Evolutionary conservation across 64 coral and sea anemone species (phyloP).

Genomic region (Montipora capricornis): DNA sequence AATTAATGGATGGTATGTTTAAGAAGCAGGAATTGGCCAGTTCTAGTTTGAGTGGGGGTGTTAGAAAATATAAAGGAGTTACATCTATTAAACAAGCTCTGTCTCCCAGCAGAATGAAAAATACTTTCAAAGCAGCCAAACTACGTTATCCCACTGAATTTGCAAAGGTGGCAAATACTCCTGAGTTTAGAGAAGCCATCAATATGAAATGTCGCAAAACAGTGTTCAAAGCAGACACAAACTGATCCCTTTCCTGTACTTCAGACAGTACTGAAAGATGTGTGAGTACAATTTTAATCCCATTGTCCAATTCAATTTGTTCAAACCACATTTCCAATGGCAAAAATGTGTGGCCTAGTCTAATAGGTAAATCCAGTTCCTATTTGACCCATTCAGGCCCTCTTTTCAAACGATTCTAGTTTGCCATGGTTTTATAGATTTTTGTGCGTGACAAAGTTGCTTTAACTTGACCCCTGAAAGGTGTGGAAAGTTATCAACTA

Average conservation of each 20-base stretch:
- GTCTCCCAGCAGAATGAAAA: not conserved
- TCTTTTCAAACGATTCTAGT: not conserved
- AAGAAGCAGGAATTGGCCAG: slow-evolving; percentile 4
- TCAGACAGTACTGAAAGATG: not conserved
- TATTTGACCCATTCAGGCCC: not conserved
- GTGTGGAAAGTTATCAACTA: not conserved
- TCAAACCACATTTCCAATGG: not conserved
- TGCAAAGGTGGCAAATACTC: slow-evolving; percentile 9
- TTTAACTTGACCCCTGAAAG: not conserved
- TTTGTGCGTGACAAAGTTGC: not conserved
- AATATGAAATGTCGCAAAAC: slow-evolving; percentile 7
- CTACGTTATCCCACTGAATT: slow-evolving; percentile 1
- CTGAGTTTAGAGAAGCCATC: slow-evolving; percentile 10
- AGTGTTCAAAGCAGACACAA: not conserved
- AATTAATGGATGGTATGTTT: slow-evolving; percentile 17
- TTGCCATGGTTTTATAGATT: not conserved
- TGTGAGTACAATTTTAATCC: not conserved
- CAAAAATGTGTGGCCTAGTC: not conserved
- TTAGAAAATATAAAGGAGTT: slow-evolving; percentile 17
- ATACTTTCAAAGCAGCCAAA: slow-evolving; percentile 3
- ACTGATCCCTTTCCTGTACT: not conserved
- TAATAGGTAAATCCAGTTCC: not conserved
- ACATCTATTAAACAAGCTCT: too few relatives aligned
- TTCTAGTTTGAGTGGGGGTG: slow-evolving; percentile 12
- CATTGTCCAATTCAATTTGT: not conserved